Evolutionary conservation across 2,888 invertebrate genomes (phyloP).

Genomic region (Meandrusa payeni): DNA sequence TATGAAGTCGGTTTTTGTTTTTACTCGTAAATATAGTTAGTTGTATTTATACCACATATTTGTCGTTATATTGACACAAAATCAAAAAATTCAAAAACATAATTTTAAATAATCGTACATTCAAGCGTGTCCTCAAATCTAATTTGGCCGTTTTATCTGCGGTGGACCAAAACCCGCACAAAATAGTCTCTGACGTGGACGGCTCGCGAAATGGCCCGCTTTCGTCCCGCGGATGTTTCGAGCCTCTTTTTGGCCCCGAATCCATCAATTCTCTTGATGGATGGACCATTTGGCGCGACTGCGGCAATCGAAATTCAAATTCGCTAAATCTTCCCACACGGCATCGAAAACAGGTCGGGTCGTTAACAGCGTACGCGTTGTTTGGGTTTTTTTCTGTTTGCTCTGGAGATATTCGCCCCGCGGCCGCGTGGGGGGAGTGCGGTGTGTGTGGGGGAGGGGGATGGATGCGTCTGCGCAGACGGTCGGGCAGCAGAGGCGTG

Average conservation of each 20-base stretch:
- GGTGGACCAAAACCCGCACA: conserved; percentile 51
- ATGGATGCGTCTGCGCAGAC: conserved; percentile 64
- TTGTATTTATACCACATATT: background rate
- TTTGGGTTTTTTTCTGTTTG: conserved; percentile 65
- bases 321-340: conserved; percentile 80
- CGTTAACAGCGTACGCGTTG: conserved; percentile 69
- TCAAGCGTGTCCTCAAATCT: conserved; percentile 24
- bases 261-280: conserved; percentile 79
- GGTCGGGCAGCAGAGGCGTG: conserved; percentile 71
- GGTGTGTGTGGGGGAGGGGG: no score
- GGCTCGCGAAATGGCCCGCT: conserved; percentile 64
- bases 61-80: background rate
- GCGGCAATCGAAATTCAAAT: conserved; percentile 78
- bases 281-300: conserved; percentile 62
- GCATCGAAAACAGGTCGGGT: conserved; percentile 71
- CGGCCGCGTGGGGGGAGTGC: conserved; percentile 32
- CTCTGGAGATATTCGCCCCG: conserved; percentile 68
- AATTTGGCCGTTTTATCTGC: conserved; percentile 27
- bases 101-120: conserved; percentile 9
- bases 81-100: background rate
- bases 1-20: no score
- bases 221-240: conserved; percentile 64
- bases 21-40: no score
- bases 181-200: conserved; percentile 69
- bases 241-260: conserved; percentile 72